Percentiles rank a stretch among this genome's conserved stretches.
These are phyloP conservation scores for Loris lydekkerianus DNA, from an alignment of 2,797 vertebrate species.

Conservation along the genomic window DNA sequence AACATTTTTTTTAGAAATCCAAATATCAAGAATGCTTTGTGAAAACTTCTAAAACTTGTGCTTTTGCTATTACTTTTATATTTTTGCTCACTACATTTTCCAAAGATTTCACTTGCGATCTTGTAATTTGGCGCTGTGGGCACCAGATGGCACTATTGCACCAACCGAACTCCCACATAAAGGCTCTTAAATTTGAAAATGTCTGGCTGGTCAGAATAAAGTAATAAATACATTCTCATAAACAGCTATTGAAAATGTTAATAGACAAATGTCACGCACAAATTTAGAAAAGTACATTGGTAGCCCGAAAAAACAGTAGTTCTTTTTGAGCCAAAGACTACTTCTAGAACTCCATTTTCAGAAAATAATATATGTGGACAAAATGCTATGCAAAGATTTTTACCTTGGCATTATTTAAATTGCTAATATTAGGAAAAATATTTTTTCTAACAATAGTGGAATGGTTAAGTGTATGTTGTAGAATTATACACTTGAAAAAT, in stretches of 20 bases:
- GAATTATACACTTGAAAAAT: background rate
- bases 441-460: background rate
- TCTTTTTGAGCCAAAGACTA: background rate
- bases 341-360: background rate
- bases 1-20: background rate
- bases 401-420: background rate
- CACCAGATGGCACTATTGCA: conserved; percentile 39
- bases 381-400: background rate
- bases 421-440: background rate
- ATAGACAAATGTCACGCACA: background rate
- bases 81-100: background rate
- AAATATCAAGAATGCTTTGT: background rate
- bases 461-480: background rate
- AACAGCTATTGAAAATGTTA: background rate
- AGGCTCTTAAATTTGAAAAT: background rate
- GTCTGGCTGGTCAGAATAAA: background rate
- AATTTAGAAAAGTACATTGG: background rate
- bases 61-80: background rate
- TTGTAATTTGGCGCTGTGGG: background rate
- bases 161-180: background rate
- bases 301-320: background rate
- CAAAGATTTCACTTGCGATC: background rate
- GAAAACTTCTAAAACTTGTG: background rate
- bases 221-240: background rate
- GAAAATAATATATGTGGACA: background rate